Evolutionary conservation across 2,797 vertebrate species (phyloP).

Genomic region (Anomalospiza imberbis): DNA sequence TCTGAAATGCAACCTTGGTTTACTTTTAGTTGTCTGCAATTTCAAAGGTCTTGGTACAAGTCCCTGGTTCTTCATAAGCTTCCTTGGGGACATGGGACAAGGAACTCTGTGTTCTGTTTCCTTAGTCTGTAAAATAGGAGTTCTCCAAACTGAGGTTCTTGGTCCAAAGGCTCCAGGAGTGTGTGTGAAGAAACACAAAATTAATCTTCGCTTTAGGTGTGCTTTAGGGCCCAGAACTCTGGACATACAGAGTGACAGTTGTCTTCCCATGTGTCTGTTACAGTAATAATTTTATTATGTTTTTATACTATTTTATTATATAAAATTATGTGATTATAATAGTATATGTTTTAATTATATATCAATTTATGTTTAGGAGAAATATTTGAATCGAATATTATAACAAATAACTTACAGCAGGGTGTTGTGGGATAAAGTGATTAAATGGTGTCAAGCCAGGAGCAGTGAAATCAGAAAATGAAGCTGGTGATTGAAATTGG

Average conservation of each 20-base stretch:
- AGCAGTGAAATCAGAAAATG: neutral
- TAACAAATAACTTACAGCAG: neutral
- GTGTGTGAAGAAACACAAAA: neutral
- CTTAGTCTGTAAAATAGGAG: neutral
- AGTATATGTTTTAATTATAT: neutral
- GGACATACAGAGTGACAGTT: neutral
- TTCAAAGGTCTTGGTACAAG: neutral
- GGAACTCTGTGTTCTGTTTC: neutral
- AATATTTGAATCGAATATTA: neutral
- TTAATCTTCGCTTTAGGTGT: neutral
- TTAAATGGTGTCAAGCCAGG: neutral
- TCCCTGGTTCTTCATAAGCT: neutral
- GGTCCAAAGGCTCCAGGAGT: neutral
- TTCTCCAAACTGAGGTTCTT: neutral
- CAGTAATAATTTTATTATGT: neutral
- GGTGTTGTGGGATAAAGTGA: neutral
- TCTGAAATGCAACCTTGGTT: neutral
- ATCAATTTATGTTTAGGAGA: neutral
- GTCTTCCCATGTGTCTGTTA: neutral
- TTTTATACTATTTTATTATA: neutral
- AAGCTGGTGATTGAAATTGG: neutral
- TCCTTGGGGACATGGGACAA: neutral
- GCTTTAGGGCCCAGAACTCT: neutral
- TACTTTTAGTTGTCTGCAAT: neutral
- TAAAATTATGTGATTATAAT: neutral